Conservation (phyloP, 2,888 invertebrate genomes). For the Trichogramma dendrolimi region DNA sequence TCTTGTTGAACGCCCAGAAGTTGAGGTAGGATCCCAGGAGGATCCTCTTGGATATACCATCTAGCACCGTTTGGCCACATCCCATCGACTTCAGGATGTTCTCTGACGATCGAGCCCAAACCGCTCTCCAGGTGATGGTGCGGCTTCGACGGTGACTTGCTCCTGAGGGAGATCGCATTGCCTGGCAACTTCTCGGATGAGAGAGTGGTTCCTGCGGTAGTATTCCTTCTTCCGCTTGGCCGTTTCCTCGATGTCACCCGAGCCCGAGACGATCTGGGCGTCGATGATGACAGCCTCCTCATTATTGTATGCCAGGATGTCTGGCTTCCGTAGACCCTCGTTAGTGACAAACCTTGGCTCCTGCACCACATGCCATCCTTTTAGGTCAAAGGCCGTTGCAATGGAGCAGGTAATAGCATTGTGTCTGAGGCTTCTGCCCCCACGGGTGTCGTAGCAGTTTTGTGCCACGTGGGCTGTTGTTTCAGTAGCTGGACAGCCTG, state of each 20-base stretch:
- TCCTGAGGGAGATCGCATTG: too few species aligned
- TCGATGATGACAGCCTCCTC: background rate
- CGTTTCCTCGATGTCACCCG: background rate
- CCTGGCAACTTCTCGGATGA: too few species aligned
- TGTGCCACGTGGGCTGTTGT: slow-evolving; percentile 42
- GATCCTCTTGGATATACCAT: too few species aligned
- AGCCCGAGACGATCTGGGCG: background rate
- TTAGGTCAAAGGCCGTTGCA: slow-evolving; percentile 6
- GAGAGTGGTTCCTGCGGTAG: background rate
- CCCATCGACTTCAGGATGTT: too few species aligned
- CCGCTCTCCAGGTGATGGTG: too few species aligned
- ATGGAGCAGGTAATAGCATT: slow-evolving; percentile 30
- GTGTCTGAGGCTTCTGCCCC: slow-evolving; percentile 40
- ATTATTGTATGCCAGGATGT: background rate
- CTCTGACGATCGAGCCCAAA: too few species aligned
- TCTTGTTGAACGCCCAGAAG: too few species aligned
- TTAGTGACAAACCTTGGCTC: background rate
- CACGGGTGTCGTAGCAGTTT: slow-evolving; percentile 40
- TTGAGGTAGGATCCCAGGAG: too few species aligned
- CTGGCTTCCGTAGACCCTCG: background rate
- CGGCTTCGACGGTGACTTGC: too few species aligned
- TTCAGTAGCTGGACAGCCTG: slow-evolving; percentile 38
- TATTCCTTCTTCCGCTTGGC: background rate
- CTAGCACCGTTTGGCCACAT: too few species aligned
- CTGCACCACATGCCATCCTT: slow-evolving; percentile 27